Base-by-base conservation (phyloP, 2,113 vertebrate species). In the Tragelaphus imberbis region DNA sequence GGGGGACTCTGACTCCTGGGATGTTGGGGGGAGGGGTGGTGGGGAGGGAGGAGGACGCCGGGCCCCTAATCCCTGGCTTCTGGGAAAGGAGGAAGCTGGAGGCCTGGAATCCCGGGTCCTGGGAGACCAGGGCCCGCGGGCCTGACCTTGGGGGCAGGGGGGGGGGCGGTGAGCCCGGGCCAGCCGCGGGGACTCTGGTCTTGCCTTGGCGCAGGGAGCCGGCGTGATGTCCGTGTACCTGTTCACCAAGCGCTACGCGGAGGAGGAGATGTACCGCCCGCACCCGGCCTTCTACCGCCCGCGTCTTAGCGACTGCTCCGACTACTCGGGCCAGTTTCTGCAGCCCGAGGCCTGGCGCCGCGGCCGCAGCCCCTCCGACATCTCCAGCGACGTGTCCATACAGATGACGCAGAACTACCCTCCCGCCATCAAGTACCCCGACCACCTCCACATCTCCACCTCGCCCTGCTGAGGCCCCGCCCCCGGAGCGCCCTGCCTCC, bases 201-300 rank as follows among this genome's bases (percentile, higher is more conserved):
- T 23, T 80, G 53, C 88, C 10, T 49, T 81, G 92, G 91, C 90
- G 79, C 98, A 99, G 99, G 99, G 99, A 28, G 99, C 99, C 0
- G 99, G 99, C 25, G 99, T 99, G 97, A 99, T 99, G 99, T 99
- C 99, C 1, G 99, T 99, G 95, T 99, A 99, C 98, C 98, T 99
- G 61, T 99, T 99, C 97, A 99, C 99, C 98, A 99, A 99, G 97
- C 99, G 99, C 56, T 99, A 99, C 14, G 99, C 99, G 0, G 99
- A 99, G 97, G 99, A 99, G 84, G 99, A 99, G 98, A 99, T 99
- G 99, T 99, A 99, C 97, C 99, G 99, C 40, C 99, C 99, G 13
- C 99, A 99, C 96, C 99, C 99, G 0, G 99, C 99, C 1, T 99
- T 99, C 98, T 99, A 99, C 98, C 99, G 99, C 85, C 99, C 99